Conservation (phyloP, 2,888 invertebrate species). For the Amphipoea oculea region DNA sequence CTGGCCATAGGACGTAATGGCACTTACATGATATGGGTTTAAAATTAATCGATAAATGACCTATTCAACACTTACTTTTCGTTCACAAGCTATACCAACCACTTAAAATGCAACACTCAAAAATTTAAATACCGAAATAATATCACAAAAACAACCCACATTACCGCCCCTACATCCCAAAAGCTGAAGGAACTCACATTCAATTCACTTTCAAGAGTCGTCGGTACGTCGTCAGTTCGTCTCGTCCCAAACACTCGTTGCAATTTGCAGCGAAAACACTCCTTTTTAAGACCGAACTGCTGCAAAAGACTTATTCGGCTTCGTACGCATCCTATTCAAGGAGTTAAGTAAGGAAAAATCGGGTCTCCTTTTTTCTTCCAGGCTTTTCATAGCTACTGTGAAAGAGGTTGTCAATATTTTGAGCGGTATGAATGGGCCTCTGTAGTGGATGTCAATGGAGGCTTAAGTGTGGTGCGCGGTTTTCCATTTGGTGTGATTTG, state of each 20-base stretch:
- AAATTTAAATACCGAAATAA: neutral
- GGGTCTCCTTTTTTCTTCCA: conserved; percentile 84
- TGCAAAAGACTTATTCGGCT: conserved; percentile 81
- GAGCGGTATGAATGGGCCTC: conserved; percentile 86
- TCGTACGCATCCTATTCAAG: conserved; percentile 83
- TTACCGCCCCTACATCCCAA: conserved; percentile 7
- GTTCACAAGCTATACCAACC: neutral
- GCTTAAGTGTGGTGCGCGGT: conserved; percentile 78
- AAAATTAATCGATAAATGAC: neutral
- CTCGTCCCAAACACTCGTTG: conserved; percentile 74
- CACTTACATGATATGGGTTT: neutral
- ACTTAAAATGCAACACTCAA: neutral
- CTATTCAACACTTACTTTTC: neutral
- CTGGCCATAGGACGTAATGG: neutral
- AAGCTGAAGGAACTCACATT: conserved; percentile 47
- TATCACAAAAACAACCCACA: conserved; percentile 5
- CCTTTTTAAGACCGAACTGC: conserved; percentile 69
- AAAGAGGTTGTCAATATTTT: conserved; percentile 90
- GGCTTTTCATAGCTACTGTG: conserved; percentile 83
- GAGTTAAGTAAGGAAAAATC: conserved; percentile 84
- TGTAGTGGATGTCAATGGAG: conserved; percentile 85
- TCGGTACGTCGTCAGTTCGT: conserved; percentile 51
- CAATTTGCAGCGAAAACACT: conserved; percentile 81
- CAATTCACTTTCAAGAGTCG: conserved; percentile 56
- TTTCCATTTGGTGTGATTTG: conserved; percentile 73